Evolutionary conservation across 1,140 invertebrate genomes (phyloP), one percentile per base, ranked within the genome.

Genomic region (Zaprionus camerounensis): DNA sequence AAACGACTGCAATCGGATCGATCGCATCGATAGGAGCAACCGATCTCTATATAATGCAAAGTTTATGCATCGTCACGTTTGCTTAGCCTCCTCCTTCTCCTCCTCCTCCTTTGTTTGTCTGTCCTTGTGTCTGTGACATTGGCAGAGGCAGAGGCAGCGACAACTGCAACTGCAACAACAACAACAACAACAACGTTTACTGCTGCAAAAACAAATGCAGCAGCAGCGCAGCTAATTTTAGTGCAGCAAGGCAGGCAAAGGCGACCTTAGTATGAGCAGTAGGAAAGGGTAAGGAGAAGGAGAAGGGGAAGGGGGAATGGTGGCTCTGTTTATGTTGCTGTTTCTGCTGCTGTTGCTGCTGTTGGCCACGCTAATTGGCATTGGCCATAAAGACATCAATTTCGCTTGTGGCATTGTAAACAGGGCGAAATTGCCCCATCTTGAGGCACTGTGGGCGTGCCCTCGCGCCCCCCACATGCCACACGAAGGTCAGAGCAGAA

Each of bases 301-400:
- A 5, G 1, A 20, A 20, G 20, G 20, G 24, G 11, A 5, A 4
- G 6, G n/a, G 5, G 6, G 41, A 13, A 34, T 7, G 31, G n/a
- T 26, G 46, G 26, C 34, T 46, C 61, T 51, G 17, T 51, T 51
- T 51, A 22, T 49, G 49, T 53, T 51, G n/a, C 41, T 53, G 41
- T 22, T 44, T 17, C 44, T 53, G 59, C 53, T 70, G 28, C 51
- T 61, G 76, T 31, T 51, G 31, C 26, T 71, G 46, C 68, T 77
- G 78, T 59, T 59, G 63, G 38, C 58, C 70, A 44, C 67, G 80
- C 85, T 91, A 91, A 91, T 91, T 91, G 90, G 85, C 90, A 91
- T 91, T 91, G 88, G 82, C 83, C 86, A 91, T 91, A 91, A 91
- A 92, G 85, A 84, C 85, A 88, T 88, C 74, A 88, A 88, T 84